phyloP scores from a whole-genome alignment of 2,888 invertebrate genomes.

The Eupelmus urozonus region DNA sequence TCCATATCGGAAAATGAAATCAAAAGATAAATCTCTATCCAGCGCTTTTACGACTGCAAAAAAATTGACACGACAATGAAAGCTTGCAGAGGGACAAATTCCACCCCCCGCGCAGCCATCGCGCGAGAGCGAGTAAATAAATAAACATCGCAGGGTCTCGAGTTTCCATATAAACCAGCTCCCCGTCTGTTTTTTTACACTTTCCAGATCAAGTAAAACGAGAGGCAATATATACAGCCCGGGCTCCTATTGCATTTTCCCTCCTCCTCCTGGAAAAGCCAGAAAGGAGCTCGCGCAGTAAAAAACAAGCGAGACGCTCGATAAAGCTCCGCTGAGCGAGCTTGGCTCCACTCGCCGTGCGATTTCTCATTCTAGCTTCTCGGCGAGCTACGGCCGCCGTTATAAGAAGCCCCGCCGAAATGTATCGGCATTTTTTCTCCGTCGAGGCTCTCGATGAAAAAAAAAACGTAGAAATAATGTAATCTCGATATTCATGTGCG shows the following conservation, averaged over 20 bases:
- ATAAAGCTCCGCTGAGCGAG: constrained; percentile 5
- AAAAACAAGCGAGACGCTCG: background rate
- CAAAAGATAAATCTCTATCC: too few species aligned
- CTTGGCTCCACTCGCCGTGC: background rate
- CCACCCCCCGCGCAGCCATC: too few species aligned
- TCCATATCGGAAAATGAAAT: too few species aligned
- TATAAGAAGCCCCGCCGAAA: background rate
- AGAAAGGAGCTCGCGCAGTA: background rate
- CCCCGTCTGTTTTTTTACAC: background rate
- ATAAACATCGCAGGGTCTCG: background rate
- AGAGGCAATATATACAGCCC: too few species aligned
- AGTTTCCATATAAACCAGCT: constrained; percentile 6
- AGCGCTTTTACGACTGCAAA: too few species aligned
- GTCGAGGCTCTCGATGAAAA: background rate
- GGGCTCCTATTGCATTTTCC: background rate
- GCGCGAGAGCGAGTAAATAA: too few species aligned
- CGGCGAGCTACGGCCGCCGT: too few species aligned
- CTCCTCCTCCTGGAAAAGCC: background rate
- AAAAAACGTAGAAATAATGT: background rate
- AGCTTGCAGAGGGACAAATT: too few species aligned
- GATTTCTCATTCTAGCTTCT: constrained; percentile 19
- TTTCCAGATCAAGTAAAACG: constrained; percentile 1
- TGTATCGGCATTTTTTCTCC: background rate
- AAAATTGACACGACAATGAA: too few species aligned
- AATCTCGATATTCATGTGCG: background rate